phyloP scores from a whole-genome alignment of 2,113 vertebrate genomes.

The Macrotus californicus region DNA sequence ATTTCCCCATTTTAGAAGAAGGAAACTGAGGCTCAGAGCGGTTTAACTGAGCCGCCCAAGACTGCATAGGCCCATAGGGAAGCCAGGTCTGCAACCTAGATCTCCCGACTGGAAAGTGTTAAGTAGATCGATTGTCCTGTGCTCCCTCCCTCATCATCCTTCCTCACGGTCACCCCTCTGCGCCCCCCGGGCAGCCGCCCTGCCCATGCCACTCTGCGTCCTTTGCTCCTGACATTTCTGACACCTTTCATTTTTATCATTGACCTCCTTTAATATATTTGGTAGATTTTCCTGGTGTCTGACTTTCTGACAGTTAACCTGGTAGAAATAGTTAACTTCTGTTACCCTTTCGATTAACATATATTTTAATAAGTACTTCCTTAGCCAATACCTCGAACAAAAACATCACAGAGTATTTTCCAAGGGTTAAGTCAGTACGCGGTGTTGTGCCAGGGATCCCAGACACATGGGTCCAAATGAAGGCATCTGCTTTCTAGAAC shows the following conservation, averaged over 20 bases:
- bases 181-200: rapidly evolving
- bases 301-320: not conserved
- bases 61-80: no score
- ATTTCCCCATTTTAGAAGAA: no score
- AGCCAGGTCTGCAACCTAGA: not conserved
- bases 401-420: not conserved
- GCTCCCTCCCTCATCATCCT: not conserved
- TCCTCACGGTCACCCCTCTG: not conserved
- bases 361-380: not conserved
- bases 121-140: not conserved
- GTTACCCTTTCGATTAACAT: not conserved
- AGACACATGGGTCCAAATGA: rapidly evolving
- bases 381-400: not conserved
- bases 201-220: not conserved
- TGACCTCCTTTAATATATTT: not conserved
- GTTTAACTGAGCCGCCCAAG: not conserved
- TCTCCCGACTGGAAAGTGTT: not conserved
- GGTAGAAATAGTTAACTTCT: not conserved
- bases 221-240: not conserved
- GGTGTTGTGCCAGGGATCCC: not conserved
- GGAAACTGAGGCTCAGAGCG: no score
- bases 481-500: not conserved
- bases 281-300: not conserved
- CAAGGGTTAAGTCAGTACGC: not conserved
- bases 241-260: no score